Evolutionary conservation across 2,797 vertebrate species (phyloP).

Genomic region (Xenopus petersii): DNA sequence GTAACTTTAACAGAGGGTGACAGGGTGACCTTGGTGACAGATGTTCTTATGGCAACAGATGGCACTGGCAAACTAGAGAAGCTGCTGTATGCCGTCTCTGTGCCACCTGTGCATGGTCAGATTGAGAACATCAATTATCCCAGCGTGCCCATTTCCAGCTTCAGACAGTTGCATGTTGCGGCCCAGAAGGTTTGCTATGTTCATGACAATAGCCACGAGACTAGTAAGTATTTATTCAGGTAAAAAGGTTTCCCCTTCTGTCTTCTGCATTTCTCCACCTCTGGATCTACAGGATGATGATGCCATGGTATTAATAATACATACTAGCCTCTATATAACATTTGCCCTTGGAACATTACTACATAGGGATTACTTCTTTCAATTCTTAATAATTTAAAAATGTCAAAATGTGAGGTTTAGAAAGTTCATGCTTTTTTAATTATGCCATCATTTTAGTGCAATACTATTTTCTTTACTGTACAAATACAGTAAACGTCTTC

Average conservation of each 20-base stretch:
- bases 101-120: slow-evolving; percentile 81
- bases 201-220: slow-evolving; percentile 77
- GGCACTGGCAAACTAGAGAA: slow-evolving; percentile 79
- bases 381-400: too few relatives aligned
- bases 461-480: too few relatives aligned
- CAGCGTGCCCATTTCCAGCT: slow-evolving; percentile 71
- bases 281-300: not conserved
- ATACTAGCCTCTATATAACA: too few relatives aligned
- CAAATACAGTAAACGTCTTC: too few relatives aligned
- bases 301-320: too few relatives aligned
- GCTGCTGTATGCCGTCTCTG: slow-evolving; percentile 78
- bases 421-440: too few relatives aligned
- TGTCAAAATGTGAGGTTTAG: too few relatives aligned
- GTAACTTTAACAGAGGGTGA: slow-evolving; percentile 86
- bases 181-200: slow-evolving; percentile 78
- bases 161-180: slow-evolving; percentile 86
- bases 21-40: slow-evolving; percentile 87
- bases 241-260: slow-evolving; percentile 55
- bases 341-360: too few relatives aligned
- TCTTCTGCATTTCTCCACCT: not conserved
- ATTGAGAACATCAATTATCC: slow-evolving; percentile 81
- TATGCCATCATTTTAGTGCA: too few relatives aligned
- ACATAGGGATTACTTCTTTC: too few relatives aligned
- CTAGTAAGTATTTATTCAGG: slow-evolving; percentile 75
- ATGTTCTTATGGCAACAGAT: slow-evolving; percentile 88